Evolutionary conservation across 2,113 vertebrate species (phyloP).

Genomic region (Pelmatolapia mariae): DNA sequence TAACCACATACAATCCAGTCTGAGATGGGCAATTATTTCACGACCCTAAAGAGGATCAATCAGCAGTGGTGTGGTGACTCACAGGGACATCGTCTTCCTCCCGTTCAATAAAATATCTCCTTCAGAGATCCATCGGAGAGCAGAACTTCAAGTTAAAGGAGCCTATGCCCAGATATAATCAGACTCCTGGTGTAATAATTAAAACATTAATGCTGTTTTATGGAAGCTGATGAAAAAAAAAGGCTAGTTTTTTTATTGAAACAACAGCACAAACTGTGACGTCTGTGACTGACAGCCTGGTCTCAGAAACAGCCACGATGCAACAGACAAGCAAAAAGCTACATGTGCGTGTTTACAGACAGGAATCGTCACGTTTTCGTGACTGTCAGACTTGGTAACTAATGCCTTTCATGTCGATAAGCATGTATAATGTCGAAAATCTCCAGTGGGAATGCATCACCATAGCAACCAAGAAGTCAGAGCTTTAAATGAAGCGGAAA

Average conservation of each 20-base stretch:
- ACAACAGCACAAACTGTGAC: neutral
- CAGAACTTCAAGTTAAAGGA: neutral
- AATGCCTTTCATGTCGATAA: neutral
- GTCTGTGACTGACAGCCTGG: neutral
- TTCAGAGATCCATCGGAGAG: neutral
- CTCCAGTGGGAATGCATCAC: neutral
- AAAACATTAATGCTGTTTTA: neutral
- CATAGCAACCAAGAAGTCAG: neutral
- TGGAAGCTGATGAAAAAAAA: neutral
- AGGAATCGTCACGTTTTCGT: neutral
- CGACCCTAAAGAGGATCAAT: neutral
- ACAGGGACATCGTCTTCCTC: neutral
- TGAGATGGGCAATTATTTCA: neutral
- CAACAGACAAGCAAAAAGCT: neutral
- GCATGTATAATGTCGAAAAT: neutral
- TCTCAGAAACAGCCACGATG: neutral
- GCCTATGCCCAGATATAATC: neutral
- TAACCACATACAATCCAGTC: neutral
- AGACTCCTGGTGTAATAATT: neutral
- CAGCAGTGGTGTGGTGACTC: neutral
- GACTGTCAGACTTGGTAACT: neutral
- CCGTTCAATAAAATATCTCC: neutral
- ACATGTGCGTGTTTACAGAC: neutral
- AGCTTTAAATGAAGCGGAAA: neutral
- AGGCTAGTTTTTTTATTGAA: neutral